A percentile compares a stretch with the other conserved stretches of the same genome.
Evolutionary conservation across 2,797 vertebrate species (phyloP).

Genomic region (Loris lydekkerianus): DNA sequence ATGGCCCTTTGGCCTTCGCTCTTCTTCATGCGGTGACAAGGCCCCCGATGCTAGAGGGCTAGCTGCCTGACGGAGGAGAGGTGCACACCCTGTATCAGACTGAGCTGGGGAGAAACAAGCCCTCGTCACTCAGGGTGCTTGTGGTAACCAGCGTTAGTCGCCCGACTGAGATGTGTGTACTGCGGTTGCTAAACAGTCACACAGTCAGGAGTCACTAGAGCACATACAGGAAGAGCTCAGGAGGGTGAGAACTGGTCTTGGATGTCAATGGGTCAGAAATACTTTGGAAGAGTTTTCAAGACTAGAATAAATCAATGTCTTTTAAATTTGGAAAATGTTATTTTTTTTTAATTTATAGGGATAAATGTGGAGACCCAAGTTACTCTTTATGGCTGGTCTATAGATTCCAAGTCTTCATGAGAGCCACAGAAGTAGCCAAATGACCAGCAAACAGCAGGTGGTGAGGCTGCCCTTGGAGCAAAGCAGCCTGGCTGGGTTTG

Average conservation of each 20-base stretch:
- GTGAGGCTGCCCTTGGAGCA: background rate
- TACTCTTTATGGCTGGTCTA: background rate
- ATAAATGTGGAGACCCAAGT: background rate
- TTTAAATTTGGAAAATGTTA: constrained; percentile 7
- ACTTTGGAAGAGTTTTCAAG: constrained; percentile 45
- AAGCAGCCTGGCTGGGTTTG: background rate
- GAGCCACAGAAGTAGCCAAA: background rate
- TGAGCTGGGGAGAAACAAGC: background rate
- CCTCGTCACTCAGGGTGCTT: background rate
- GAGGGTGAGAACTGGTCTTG: background rate
- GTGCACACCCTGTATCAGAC: fast-evolving
- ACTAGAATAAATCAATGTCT: background rate
- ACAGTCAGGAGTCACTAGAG: background rate
- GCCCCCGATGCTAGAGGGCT: background rate
- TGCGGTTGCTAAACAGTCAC: background rate
- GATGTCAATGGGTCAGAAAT: background rate
- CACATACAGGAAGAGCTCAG: background rate
- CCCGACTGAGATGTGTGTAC: background rate
- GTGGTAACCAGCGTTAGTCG: background rate
- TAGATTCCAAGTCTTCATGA: background rate
- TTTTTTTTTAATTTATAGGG: background rate
- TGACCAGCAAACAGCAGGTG: background rate
- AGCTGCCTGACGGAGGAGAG: background rate
- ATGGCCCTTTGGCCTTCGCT: background rate
- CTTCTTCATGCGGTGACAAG: background rate